Evolutionary conservation across 2,888 invertebrate genomes (phyloP), one percentile per base, ranked within the genome.

Genomic region (Belgica antarctica): DNA sequence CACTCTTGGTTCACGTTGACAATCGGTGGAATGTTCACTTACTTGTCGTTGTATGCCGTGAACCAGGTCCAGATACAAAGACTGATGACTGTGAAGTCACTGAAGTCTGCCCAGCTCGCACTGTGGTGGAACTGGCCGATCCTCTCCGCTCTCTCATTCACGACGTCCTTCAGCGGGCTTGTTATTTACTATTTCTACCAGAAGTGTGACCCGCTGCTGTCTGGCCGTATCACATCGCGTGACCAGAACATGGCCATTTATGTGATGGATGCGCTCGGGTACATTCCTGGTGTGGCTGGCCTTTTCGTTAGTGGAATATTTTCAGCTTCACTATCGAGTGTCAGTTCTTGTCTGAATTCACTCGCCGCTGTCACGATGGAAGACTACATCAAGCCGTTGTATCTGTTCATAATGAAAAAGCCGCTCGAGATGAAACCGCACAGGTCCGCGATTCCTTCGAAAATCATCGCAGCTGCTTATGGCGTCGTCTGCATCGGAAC

Each of bases 241-340:
- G 93, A 93, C 78, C 92, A 95, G 80, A 78, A 91, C 65, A 88
- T 92, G 89, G 90, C 91, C 0, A 83, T 86, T 71, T 92, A 88
- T 77, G 90, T 91, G 17, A 86, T 90, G 72, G 88, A 90, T 72
- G 86, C 85, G 0, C 25, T 80, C 75, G 81, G 84, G 0, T 76
- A 83, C 62, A 79, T 86, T 66, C 90, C 92, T 0, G 96, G 95
- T 0, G 76, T 96, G 19, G 86, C 94, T 0, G 96, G 96, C 0
- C 82, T 96, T 19, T 95, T 96, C 77, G 89, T 95, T 0, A 91
- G 95, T 3, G 90, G 95, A 2, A 89, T 96, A 71, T 94, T 96
- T 77, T 93, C 93, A 74, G 96, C 94, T 0, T 91, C 94, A 0
- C 82, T 96, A 8, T 94, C 94, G 52, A 94, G 95, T 0, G 89